Base-by-base conservation (phyloP, 2,113 vertebrate genomes). In the Pedionomus torquatus region DNA sequence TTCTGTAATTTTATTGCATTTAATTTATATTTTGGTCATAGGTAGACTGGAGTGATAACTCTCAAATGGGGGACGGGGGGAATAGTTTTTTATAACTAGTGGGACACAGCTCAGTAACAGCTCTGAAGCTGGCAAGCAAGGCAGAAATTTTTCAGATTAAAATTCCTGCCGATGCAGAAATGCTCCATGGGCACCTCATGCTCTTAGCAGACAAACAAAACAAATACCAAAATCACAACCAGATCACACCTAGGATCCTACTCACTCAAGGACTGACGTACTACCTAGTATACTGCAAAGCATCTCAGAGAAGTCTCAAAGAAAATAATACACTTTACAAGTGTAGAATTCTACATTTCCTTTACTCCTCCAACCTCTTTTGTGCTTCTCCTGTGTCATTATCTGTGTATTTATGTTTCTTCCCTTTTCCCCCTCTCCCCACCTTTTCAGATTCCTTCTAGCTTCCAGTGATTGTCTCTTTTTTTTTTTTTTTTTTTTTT, bases 1-100 rank as follows among this genome's bases (percentile, higher is more conserved):
- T 60, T 87, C 51, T 82, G 26, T 23, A 5, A 23, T 35, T 75
- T 66, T 49, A 12, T 41, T 26, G 9, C 11, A 24, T 70, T 80
- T 4, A 11, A 25, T 39, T 80, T 63, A 4, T n/a, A 33, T 64
- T 35, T 33, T 64, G 6, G 39, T 82, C 9, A 9, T 16, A 25
- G n/a, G 4, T 33, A 30, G n/a, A 51, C 3, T 13, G 10, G 3
- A 55, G 19, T 17, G 23, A 28, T 57, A 77, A 80, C 7, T 87
- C 66, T 39, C 33, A 41, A 13, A 46, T 6, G 2, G 4, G n/a
- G 10, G 8, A 2, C n/a, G n/a, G 11, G 13, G 20, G 13, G 3
- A 35, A 55, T 35, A 39, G 16, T 9, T 79, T 84, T 83, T 72
- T 14, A 1, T n/a, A 46, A 15, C 17, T 26, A n/a, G 14, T 44